Percentiles rank a stretch among this genome's conserved stretches.
Evolutionary conservation across 1,140 invertebrate species (phyloP).

Genomic region (Bombus superbus): DNA sequence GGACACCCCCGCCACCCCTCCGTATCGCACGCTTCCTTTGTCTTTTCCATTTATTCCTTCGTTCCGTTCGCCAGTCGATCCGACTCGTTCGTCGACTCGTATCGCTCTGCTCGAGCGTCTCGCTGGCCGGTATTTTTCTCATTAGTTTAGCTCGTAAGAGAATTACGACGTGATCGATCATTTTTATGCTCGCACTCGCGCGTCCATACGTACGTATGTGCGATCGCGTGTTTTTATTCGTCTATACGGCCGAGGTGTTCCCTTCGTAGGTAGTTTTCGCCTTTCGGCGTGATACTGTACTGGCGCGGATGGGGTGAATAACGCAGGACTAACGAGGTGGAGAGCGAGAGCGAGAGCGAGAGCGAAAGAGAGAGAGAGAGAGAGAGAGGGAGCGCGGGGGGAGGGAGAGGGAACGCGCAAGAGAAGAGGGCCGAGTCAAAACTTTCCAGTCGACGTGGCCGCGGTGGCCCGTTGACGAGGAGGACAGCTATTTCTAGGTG

Average conservation of each 20-base stretch:
- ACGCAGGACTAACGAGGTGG: conserved; percentile 1
- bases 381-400: not conserved
- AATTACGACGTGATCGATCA: too few species aligned
- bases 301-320: not conserved
- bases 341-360: not conserved
- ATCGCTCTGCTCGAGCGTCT: too few species aligned
- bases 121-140: too few species aligned
- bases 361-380: not conserved
- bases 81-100: too few species aligned
- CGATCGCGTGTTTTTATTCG: not conserved
- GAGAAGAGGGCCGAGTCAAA: not conserved
- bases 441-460: conserved; percentile 25
- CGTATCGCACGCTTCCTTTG: not conserved
- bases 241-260: not conserved
- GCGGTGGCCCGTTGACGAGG: conserved; percentile 14
- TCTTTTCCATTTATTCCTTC: not conserved
- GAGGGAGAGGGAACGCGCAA: too few species aligned
- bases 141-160: too few species aligned
- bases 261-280: not conserved
- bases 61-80: not conserved
- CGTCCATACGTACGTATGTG: not conserved
- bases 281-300: not conserved
- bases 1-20: not conserved
- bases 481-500: conserved; percentile 32
- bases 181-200: not conserved